phyloP scores from a whole-genome alignment of 64 coral and sea anemone genomes.

The Acropora tenuis region DNA sequence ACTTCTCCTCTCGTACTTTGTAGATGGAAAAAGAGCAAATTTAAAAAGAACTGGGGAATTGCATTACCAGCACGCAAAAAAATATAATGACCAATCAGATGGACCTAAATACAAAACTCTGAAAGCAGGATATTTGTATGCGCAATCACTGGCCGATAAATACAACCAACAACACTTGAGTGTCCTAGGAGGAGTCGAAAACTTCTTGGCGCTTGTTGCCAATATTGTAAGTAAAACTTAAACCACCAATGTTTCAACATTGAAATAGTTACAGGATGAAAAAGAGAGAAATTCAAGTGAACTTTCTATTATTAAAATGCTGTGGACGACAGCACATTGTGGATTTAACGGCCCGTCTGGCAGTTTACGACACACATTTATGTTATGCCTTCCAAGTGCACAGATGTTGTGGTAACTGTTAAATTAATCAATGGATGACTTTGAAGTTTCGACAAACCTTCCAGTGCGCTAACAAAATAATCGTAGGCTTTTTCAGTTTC shows the following conservation, averaged over 20 bases:
- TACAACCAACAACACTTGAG: not conserved
- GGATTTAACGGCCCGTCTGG: too few relatives aligned
- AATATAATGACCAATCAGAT: not conserved
- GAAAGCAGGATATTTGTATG: conserved; percentile 1
- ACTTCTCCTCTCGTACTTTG: not conserved
- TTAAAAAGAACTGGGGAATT: not conserved
- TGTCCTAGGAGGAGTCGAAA: not conserved
- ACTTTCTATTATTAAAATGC: too few relatives aligned
- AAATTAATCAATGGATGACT: too few relatives aligned
- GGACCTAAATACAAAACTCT: conserved; percentile 7
- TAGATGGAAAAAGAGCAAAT: not conserved
- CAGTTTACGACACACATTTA: too few relatives aligned
- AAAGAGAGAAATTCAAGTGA: too few relatives aligned
- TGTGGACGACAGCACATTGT: too few relatives aligned
- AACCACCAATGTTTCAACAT: not conserved
- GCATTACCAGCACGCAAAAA: not conserved
- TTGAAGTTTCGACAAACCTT: too few relatives aligned
- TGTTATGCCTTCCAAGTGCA: too few relatives aligned
- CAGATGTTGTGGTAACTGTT: too few relatives aligned
- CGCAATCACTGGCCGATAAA: not conserved
- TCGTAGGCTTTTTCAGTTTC: too few relatives aligned
- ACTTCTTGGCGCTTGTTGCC: not conserved
- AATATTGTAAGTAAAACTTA: conserved; percentile 14
- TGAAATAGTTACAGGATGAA: not conserved
- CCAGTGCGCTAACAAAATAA: too few relatives aligned